Conservation (phyloP, 2,888 invertebrate genomes). For the Amphipoea oculea region DNA sequence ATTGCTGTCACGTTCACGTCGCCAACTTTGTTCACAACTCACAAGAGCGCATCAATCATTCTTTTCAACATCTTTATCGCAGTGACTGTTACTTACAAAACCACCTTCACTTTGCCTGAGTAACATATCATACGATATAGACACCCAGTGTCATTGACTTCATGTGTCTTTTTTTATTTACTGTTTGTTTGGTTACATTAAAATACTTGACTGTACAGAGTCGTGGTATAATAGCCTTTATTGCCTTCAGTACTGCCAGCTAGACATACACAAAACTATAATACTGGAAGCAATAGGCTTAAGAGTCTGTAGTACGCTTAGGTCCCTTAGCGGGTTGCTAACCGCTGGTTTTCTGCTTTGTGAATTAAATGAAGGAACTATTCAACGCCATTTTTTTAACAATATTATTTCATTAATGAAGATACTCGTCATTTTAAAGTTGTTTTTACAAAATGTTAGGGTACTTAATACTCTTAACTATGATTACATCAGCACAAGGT, state of each 20-base stretch:
- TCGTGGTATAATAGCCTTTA: neutral
- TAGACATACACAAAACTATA: neutral
- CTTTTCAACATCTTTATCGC: constrained; percentile 45
- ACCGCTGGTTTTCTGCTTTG: too few species aligned
- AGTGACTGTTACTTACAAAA: constrained; percentile 51
- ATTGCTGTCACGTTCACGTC: constrained; percentile 32
- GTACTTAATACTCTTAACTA: neutral
- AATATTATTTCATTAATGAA: neutral
- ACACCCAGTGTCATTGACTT: constrained; percentile 52
- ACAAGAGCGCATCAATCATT: constrained; percentile 66
- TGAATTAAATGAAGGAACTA: neutral
- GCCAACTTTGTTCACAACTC: constrained; percentile 34
- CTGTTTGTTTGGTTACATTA: neutral
- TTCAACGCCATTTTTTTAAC: neutral
- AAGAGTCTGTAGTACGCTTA: too few species aligned
- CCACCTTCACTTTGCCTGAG: constrained; percentile 25
- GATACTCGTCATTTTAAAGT: neutral
- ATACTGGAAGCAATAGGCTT: neutral
- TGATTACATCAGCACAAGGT: neutral
- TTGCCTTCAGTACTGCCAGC: too few species aligned
- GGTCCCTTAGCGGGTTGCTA: too few species aligned
- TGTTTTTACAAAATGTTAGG: neutral
- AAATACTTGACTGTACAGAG: neutral
- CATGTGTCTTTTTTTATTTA: constrained; percentile 2
- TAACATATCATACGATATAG: constrained; percentile 5